Conservation (phyloP, 2,113 vertebrate genomes). For the Melanocharis versteri region DNA sequence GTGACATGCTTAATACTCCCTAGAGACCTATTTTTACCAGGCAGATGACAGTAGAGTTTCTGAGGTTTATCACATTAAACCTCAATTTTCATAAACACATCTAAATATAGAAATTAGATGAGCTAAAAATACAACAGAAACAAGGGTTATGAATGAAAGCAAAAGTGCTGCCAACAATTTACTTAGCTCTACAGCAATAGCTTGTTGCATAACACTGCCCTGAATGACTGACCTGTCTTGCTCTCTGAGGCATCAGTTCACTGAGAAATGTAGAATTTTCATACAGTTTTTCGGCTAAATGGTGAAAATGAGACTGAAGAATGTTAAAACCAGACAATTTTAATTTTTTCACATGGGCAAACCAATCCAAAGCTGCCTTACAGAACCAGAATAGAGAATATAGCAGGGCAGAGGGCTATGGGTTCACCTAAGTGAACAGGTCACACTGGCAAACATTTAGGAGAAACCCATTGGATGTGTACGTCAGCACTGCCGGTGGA, state of each 20-base stretch:
- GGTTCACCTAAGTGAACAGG: background rate
- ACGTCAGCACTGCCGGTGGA: background rate
- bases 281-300: background rate
- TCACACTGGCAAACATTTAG: background rate
- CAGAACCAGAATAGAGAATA: background rate
- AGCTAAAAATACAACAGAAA: slow-evolving; percentile 4
- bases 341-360: background rate
- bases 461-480: background rate
- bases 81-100: background rate
- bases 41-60: background rate
- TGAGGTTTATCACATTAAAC: background rate
- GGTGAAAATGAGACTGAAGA: background rate
- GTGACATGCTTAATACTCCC: background rate
- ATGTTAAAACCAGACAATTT: background rate
- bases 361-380: background rate
- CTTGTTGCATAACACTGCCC: background rate
- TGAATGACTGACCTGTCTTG: background rate
- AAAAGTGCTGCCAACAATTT: background rate
- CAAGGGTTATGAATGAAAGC: background rate
- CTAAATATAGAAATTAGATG: background rate
- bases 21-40: background rate
- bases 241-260: background rate
- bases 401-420: background rate
- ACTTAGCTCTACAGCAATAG: background rate
- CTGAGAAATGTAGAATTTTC: background rate